Evolutionary conservation across 2,797 vertebrate genomes (phyloP), one percentile per base, ranked within the genome.

Genomic region (Rhodeus uyekii): DNA sequence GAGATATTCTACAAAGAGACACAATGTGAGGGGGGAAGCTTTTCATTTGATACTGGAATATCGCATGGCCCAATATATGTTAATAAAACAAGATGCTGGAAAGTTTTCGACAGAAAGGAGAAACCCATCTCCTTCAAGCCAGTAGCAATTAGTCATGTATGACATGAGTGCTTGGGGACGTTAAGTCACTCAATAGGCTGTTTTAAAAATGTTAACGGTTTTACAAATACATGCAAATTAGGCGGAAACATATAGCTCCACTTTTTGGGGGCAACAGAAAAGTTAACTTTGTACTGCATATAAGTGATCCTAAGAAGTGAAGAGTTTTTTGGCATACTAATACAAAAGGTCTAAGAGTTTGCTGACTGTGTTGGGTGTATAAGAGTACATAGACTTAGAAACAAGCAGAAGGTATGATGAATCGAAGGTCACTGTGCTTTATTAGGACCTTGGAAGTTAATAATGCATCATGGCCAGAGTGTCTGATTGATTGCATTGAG

Each of bases 401-500:
- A 72, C 65, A 78, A 82, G 53, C 46, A 53, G 71, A 84, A 64
- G 46, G 69, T 81, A 78, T 89, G 82, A 88, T 87, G 83, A 88
- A 89, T 89, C 82, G 83, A 90, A 91, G 91, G 90, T 92, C 90
- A 85, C 84, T 82, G 75, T 78, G 89, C 87, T 91, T 84, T 92
- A 90, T 91, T 88, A 91, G 90, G 87, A 90, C 82, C 84, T 90
- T 86, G 87, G 86, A 90, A 88, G 92, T 92, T 95, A 94, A 95
- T 95, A 95, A 94, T 90, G 91, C 81, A 77, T 85, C 89, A 90
- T 85, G 81, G 78, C 90, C 81, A 81, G 80, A 89, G 88, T 78
- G 79, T 89, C 83, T 95, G 94, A 95, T 91, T 93, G 92, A 95
- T 94, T 93, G 89, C 83, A 86, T 58, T 85, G 82, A 86, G 79